Base-by-base conservation (phyloP, 2,113 vertebrate species). In the Mola mola region DNA sequence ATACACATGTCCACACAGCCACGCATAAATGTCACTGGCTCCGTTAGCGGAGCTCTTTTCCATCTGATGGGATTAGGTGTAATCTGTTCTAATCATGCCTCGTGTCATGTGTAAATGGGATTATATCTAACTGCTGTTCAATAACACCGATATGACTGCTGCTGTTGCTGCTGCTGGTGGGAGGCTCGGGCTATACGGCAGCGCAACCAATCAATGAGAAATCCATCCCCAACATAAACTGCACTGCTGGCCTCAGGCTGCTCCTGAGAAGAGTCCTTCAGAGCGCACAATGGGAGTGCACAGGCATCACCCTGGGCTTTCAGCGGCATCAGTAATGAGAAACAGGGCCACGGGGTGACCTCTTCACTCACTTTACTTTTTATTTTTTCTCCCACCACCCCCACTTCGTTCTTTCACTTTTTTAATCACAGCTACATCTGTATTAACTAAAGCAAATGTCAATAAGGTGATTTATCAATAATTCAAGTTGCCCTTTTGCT, bases 111-210 rank as follows among this genome's bases (percentile, higher is more conserved):
- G 78, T 83, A 87, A 89, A 90, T 82, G 80, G 86, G 84, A 90
- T 90, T 88, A 90, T 85, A 85, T 87, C 86, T 84, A 88, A 87
- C 84, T 86, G 82, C 82, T 83, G 85, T 83, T 88, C 85, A 90
- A 90, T 88, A 88, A 82, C 71, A 83, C 75, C 82, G 66, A 84
- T 82, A 83, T 84, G 72, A 84, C 75, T 82, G 75, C 81, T 69
- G 80, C 72, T 60, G n/a, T n/a, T n/a, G 77, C 83, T 66, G 72
- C 25, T 75, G 82, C 55, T 75, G 81, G 74, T 63, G 75, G 66
- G 77, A 79, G 79, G 70, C 78, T 42, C 74, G 73, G 57, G 74
- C 71, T 79, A 49, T 66, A 76, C 47, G 78, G 79, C 83, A 84
- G 87, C 74, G 71, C 79, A 79, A 72, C 79, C 85, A 86, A 87